phyloP scores from a whole-genome alignment of 1,140 invertebrate species.

The Acromyrmex heyeri region DNA sequence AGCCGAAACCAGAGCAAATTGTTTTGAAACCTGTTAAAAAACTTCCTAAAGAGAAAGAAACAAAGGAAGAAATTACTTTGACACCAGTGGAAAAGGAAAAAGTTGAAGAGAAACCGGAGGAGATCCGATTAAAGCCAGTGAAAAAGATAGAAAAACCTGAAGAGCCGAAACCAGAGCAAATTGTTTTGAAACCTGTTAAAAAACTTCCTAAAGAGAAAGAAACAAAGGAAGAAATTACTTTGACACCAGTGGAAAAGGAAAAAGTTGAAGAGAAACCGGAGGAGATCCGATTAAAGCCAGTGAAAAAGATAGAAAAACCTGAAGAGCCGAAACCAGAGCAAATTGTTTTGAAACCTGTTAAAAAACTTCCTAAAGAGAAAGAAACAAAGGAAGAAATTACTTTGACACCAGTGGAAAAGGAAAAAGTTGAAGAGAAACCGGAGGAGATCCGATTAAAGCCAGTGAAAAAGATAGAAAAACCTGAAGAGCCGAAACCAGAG shows the following conservation, averaged over 20 bases:
- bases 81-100: constrained; percentile 57
- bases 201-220: constrained; percentile 10
- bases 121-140: too few relatives aligned
- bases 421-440: constrained; percentile 35
- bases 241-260: constrained; percentile 58
- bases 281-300: too few relatives aligned
- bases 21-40: constrained; percentile 49
- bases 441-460: too few relatives aligned
- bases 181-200: too few relatives aligned
- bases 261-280: background rate
- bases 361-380: background rate
- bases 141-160: too few relatives aligned
- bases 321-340: too few relatives aligned
- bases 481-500: too few relatives aligned
- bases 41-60: background rate
- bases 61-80: too few relatives aligned
- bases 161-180: too few relatives aligned
- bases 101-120: background rate
- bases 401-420: constrained; percentile 31
- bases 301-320: too few relatives aligned
- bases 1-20: constrained; percentile 45
- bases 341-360: too few relatives aligned
- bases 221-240: background rate
- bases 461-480: too few relatives aligned
- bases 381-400: background rate